Evolutionary conservation across 2,113 vertebrate genomes (phyloP).

Genomic region (Sebastes schlegelii): DNA sequence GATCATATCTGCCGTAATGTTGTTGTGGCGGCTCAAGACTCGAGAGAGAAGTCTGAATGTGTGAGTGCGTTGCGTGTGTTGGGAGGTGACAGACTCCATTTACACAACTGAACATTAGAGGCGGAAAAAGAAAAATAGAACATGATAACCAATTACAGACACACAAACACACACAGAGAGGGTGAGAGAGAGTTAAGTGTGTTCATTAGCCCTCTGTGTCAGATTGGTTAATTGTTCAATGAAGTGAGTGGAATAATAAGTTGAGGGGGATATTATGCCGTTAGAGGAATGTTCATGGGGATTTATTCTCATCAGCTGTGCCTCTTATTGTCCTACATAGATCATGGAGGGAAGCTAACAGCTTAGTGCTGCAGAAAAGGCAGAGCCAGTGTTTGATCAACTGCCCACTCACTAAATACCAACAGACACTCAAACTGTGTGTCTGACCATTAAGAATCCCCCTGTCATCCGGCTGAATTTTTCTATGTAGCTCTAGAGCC

Average conservation of each 20-base stretch:
- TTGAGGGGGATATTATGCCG: constrained; percentile 56
- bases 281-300: constrained; percentile 57
- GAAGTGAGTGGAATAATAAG: constrained; percentile 72
- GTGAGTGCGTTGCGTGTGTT: constrained; percentile 24
- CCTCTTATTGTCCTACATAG: constrained; percentile 45
- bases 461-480: constrained; percentile 16
- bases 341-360: constrained; percentile 41
- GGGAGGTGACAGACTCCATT: constrained; percentile 62
- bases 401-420: constrained; percentile 43
- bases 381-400: constrained; percentile 43
- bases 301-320: constrained; percentile 59
- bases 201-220: constrained; percentile 75
- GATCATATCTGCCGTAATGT: constrained; percentile 75
- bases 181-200: constrained; percentile 48
- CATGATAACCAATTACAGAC: constrained; percentile 67
- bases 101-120: constrained; percentile 59
- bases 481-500: constrained; percentile 1
- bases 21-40: constrained; percentile 53
- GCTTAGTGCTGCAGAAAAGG: constrained; percentile 48
- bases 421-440: constrained; percentile 45
- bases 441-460: constrained; percentile 30
- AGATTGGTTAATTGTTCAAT: constrained; percentile 75
- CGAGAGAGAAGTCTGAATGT: constrained; percentile 28
- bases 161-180: constrained; percentile 50
- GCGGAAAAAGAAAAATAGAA: constrained; percentile 49